Evolutionary conservation across 37 sponge, comb jelly and placozoan species (phyloP), one percentile per base, ranked within the genome.

Genomic region (Aplysina aerophoba): DNA sequence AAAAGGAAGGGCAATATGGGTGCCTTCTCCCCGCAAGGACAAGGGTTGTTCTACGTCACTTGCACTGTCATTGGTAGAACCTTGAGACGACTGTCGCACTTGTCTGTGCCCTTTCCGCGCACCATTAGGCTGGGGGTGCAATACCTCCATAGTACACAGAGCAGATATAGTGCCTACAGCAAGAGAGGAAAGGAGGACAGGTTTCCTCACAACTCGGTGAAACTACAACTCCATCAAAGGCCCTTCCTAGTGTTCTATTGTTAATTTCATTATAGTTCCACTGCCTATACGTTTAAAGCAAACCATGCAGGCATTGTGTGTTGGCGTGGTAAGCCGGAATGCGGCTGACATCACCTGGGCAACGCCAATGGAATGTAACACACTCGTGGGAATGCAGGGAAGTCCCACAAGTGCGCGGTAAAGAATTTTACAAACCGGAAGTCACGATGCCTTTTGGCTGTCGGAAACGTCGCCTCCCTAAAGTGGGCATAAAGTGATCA

Each of bases 341-440:
- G 50, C 50, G 50, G 6, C 50, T 44, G 50, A 44, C 50, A 54
- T 75, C 38, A 75, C 78, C 78, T 75, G 14, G 78, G 78, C 38
- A 44, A 75, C 38, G 50, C 25, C 38, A 24, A 62, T 50, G 78
- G 78, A 75, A 75, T 36, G 78, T 40, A 36, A 40, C 54, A 44
- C 50, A 75, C 54, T 75, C 78, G 78, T 75, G 78, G 78, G 78
- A 75, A 75, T 75, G 44, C 54, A 75, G 78, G 15, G 78, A 75
- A 75, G 54, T 54, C 78, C 13, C 41, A 36, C 78, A 75, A 75
- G 53, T 44, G 3, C 50, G 8, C 50, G 50, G 50, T 44, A 44
- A 44, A 44, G 50, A 44, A 44, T 44, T 44, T 44, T 44, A 62
- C 24, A 28, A 75, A 75, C 78, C 78, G 78, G 78, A 75, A 75